Base-by-base conservation (phyloP, 30 jellyfish, hydroid and myxozoan genomes). In the Aurelia aurita complex sp. Pacific region DNA sequence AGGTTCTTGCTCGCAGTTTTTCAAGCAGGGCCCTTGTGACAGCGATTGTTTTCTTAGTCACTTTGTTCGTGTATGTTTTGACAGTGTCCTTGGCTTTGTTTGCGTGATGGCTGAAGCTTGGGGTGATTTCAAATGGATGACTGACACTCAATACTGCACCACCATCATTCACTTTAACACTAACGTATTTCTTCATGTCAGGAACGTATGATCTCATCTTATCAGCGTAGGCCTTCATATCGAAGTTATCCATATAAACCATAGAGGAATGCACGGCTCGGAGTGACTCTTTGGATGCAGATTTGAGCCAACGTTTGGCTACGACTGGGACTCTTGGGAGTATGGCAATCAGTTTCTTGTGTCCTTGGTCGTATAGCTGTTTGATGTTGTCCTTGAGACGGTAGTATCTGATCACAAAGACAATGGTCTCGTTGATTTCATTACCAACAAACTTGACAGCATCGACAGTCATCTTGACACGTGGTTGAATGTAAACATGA, bases 361-460 rank as follows among this genome's bases (percentile, higher is more conserved):
- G 9, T 18, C 83, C 84, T 19, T 54, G 63, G 40, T 64, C 64
- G 85, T 59, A 68, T 17, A 76, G 36, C 51, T 23, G 38, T 55
- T 18, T 53, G 35, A 87, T 85, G 53, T 84, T 79, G 64, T 89
- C 97, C 18, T 82, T 69, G 77, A 94, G 42, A 33, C 89, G 91
- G 77, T 94, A 87, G 89, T 88, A 94, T 10, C 80, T 64, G 80
- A 89, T 71, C 42, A 84, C 71, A 63, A 94, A 94, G 14, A 89
- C 87, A 17, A 88, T 90, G 10, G 97, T 80, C 54, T 94, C 99
- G 75, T 85, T 88, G 71, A 94, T 64, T 85, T 94, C 99, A 67
- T 85, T 94, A 4, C 90, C 95, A 76, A 94, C 84, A 69, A 89
- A 70, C 43, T 65, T 87, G 68, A 68, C 34, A 23, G 91, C 73